These are phyloP conservation scores for Burhinus oedicnemus DNA, from an alignment of 2,113 vertebrate species.

Conservation along the genomic window DNA sequence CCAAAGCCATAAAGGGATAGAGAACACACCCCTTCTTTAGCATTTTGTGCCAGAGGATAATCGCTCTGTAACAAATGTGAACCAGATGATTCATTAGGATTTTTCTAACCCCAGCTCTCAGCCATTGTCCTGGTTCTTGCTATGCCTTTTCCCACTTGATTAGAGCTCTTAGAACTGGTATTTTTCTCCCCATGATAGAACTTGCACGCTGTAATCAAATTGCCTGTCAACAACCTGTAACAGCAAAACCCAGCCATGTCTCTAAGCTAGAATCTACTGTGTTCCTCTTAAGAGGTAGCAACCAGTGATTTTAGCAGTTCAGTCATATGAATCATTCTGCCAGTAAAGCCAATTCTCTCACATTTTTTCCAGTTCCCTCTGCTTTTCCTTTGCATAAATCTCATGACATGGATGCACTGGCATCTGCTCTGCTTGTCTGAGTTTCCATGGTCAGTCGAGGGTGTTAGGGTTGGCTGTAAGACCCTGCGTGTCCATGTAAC, in stretches of 20 bases:
- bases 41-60: conserved; percentile 5
- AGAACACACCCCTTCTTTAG: not conserved
- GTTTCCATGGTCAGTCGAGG: not conserved
- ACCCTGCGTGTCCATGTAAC: not conserved
- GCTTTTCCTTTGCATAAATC: conserved; percentile 7
- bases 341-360: not conserved
- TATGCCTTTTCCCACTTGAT: conserved; percentile 13
- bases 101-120: conserved; percentile 12
- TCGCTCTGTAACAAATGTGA: conserved; percentile 13
- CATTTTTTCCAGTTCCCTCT: conserved; percentile 24
- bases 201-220: conserved; percentile 30
- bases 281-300: not conserved
- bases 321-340: conserved; percentile 23
- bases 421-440: not conserved
- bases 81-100: conserved; percentile 35
- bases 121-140: conserved; percentile 26
- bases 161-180: conserved; percentile 14
- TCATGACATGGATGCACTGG: not conserved
- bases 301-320: not conserved
- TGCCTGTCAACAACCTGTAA: conserved; percentile 9
- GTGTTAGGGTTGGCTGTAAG: not conserved
- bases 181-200: conserved; percentile 35
- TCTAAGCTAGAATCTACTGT: not conserved
- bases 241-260: not conserved
- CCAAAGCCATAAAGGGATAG: not conserved